A percentile compares a stretch with the other conserved stretches of the same genome.
Conservation (phyloP, 2,797 vertebrate genomes). For the Melanotaenia parkinsoni region DNA sequence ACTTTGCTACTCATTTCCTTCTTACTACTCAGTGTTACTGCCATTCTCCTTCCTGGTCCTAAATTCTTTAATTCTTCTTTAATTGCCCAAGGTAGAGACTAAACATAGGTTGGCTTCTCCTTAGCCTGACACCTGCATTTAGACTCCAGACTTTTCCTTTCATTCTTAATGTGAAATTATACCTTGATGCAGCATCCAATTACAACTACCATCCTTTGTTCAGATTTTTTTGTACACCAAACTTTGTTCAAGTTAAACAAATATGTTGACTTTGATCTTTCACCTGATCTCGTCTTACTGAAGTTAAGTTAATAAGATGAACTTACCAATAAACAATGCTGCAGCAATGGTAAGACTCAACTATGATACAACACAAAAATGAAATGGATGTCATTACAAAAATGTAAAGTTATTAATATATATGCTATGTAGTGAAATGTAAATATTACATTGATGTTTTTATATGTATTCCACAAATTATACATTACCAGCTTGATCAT, state of each 20-base stretch:
- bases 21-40: background rate
- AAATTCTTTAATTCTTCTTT: background rate
- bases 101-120: background rate
- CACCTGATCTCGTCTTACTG: background rate
- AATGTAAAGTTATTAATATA: too few relatives aligned
- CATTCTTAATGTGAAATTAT: too few relatives aligned
- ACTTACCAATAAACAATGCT: constrained; percentile 49
- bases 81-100: background rate
- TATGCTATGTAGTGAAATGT: background rate
- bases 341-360: constrained; percentile 26
- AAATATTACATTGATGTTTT: background rate
- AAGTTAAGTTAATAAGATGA: background rate
- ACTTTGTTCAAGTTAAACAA: too few relatives aligned
- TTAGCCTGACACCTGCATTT: background rate
- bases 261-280: background rate
- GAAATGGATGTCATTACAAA: background rate
- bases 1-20: too few relatives aligned
- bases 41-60: background rate
- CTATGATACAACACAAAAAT: constrained; percentile 17
- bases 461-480: background rate
- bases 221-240: too few relatives aligned
- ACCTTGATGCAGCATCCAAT: too few relatives aligned
- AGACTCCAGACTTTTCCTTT: too few relatives aligned
- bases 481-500: constrained; percentile 54
- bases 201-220: too few relatives aligned